Evolutionary conservation across 2,888 invertebrate genomes (phyloP), one percentile per base, ranked within the genome.

Genomic region (Chymomyza caudatula): DNA sequence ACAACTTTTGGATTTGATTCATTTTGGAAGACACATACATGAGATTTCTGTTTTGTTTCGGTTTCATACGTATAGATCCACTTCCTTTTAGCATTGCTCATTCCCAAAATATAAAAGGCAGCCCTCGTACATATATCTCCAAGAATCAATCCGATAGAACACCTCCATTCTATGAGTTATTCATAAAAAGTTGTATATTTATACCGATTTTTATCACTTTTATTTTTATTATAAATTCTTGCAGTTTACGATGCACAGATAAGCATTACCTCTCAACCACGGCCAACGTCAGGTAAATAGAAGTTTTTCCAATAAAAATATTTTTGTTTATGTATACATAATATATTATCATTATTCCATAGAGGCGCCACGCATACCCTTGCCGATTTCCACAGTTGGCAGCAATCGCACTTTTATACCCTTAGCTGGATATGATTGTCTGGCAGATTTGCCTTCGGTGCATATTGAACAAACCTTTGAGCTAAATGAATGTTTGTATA

Each of bases 381-480:
- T 89, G 43, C 89, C 90, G 6, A 78, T 90, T 15, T 76, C 90
- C 2, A 89, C 88, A 1, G 87, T 90, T 1, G 65, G 79, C 2
- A 81, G 80, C 2, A 86, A 78, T 57, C 83, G 86, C 19, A 87
- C 88, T 0, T 88, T 78, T 47, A 82, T 90, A 67, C 94, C 95
- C 0, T 89, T 93, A 44, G 92, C 93, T 51, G 95, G 95, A 13
- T 91, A 94, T 68, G 94, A 95, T 86, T 94, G 95, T 87, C 92
- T 96, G 51, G 92, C 92, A 57, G 94, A 94, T 22, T 92, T 94
- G 55, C 92, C 94, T 63, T 94, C 93, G 54, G 90, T 95, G 3
- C 92, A 94, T 71, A 94, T 96, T 63, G 95, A 96, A 86, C 96
- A 96, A 90, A 95, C 96, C 49, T 93, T 96, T 51, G 96, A 96